Evolutionary conservation across 2,797 vertebrate species (phyloP), one percentile per base, ranked within the genome.

Genomic region (Parotocinclus haroldoi): DNA sequence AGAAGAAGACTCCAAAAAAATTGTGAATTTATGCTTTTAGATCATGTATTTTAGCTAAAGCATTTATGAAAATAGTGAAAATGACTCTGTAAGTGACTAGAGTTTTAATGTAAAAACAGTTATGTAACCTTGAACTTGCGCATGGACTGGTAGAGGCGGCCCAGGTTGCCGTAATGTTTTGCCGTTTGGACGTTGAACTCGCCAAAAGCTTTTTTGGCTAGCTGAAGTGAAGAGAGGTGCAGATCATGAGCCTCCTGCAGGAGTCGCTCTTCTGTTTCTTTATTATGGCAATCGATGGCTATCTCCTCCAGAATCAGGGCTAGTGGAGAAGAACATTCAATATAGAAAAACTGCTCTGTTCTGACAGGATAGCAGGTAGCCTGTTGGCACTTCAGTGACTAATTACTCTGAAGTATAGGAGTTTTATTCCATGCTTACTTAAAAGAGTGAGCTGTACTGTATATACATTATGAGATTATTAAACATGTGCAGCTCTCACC

Each of bases 161-260:
- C 97, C 53, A 99, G 91, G 87, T 99, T 99, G 79, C 97, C 97
- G 1, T 99, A 99, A 87, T 99, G 97, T 86, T 99, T 99, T 57
- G 97, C 97, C 1, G 97, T 99, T 83, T 99, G 97, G 46, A 99
- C 97, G 3, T 99, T 99, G 78, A 99, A 98, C 82, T 99, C 97
- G 16, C 97, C 96, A 0, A 99, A 99, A 64, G 97, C 97, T 78
- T 99, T 99, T 82, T 99, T 99, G 75, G 97, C 97, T 73, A 99
- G 79, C 79, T 99, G 95, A 14, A 99, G 92, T 0, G 97, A 99
- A 46, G 97, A 99, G 10, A 99, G 92, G 85, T 99, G 97, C 46
- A 99, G 91, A 81, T 99, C 97, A 0, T 99, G 96, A 18, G 97
- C 97, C 79, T 99, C 97, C 76, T 98, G 96, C 45, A 99, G 92